These are phyloP conservation scores for Dryococelus australis DNA, from an alignment of 2,888 invertebrate species.

Conservation along the genomic window DNA sequence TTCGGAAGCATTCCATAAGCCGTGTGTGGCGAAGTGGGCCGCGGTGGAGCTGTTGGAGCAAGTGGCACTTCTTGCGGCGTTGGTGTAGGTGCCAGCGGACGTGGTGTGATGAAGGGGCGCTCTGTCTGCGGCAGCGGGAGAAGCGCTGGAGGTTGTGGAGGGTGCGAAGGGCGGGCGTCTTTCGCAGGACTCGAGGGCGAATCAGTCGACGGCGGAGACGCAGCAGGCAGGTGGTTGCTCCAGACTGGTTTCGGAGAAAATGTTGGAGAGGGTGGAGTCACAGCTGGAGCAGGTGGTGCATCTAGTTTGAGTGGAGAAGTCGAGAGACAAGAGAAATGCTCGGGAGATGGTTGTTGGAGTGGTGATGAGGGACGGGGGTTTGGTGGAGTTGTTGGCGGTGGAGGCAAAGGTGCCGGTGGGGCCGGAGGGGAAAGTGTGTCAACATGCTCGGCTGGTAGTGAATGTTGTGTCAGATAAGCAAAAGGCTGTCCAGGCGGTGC, in stretches of 20 bases:
- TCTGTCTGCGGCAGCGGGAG: background rate
- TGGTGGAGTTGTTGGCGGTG: slow-evolving; percentile 25
- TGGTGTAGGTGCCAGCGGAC: background rate
- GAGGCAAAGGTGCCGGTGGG: background rate
- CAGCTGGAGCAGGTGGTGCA: background rate
- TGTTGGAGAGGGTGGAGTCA: background rate
- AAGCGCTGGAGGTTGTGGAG: background rate
- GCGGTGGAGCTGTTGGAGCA: background rate
- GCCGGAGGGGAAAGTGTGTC: slow-evolving; percentile 5
- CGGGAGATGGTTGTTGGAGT: background rate
- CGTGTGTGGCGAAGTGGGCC: background rate
- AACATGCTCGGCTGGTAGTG: background rate
- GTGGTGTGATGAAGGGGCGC: background rate
- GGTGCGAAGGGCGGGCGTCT: background rate
- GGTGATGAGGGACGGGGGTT: slow-evolving; percentile 2
- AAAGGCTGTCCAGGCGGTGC: slow-evolving; percentile 19
- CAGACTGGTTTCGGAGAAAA: background rate
- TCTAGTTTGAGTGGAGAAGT: slow-evolving; percentile 21
- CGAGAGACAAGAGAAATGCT: background rate
- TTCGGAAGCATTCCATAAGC: background rate
- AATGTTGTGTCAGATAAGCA: background rate
- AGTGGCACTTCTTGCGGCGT: background rate
- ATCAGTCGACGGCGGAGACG: background rate
- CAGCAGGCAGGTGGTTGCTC: background rate
- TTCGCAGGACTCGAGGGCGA: background rate